Evolutionary conservation across 2,888 invertebrate genomes (phyloP), one percentile per base, ranked within the genome.

Genomic region (Dromius quadrimaculatus): DNA sequence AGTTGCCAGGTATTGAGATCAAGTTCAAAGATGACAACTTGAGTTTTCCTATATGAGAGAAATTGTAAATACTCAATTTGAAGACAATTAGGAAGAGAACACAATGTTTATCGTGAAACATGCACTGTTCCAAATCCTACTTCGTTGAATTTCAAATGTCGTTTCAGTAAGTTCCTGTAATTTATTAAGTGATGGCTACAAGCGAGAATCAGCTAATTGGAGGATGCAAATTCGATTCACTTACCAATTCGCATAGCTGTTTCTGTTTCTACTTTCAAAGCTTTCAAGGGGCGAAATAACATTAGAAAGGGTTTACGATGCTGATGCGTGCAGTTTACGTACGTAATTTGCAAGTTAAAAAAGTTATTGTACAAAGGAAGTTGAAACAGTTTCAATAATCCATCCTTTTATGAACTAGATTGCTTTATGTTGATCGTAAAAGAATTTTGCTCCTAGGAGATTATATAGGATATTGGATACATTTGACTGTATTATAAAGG

Each of bases 211-310:
- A 23, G 9, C 43, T 69, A 69, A 69, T 69, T 69, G 68, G 68
- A 43, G 59, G 43, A 59, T 59, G 68, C 43, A 69, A 45, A 69
- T 69, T 69, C 59, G 50, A 69, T 69, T 59, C 59, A 36, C 59
- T 57, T 69, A 69, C 59, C 54, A 54, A 36, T 23, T 32, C n/a
- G 32, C 19, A 23, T 22, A 8, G 47, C n/a, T 22, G 22, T 47
- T 47, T 47, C 47, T 47, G 11, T 15, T 41, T 41, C 50, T 36
- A n/a, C n/a, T n/a, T n/a, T n/a, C n/a, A n/a, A n/a, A n/a, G n/a
- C n/a, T n/a, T n/a, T n/a, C n/a, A n/a, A n/a, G 59, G 57, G 34
- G n/a, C 19, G 34, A 20, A 19, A n/a, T 19, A 23, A 43, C 36
- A 61, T 69, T 69, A 59, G 13, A 54, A 41, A 45, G 68, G 65